A percentile compares a stretch with the other conserved stretches of the same genome.
Evolutionary conservation across 2,113 vertebrate genomes (phyloP).

Genomic region (Mesembrinibis cayennensis): DNA sequence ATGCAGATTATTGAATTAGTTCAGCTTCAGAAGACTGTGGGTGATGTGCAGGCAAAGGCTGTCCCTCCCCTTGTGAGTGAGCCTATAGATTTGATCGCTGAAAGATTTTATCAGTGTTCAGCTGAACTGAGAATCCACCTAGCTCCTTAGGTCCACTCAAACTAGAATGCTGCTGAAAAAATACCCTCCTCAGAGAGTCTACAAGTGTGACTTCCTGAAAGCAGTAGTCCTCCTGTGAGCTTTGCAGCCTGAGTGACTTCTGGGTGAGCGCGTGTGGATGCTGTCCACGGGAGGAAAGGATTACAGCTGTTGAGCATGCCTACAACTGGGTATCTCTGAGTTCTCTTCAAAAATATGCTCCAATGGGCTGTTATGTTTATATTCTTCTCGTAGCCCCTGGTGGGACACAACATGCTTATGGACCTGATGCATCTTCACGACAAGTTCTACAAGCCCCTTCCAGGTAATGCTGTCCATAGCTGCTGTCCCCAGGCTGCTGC

Average conservation of each 20-base stretch:
- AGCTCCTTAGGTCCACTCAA: not conserved
- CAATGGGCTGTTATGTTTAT: not conserved
- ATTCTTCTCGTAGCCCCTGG: slow-evolving; percentile 64
- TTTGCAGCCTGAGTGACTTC: not conserved
- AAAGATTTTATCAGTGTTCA: not conserved
- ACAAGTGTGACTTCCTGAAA: not conserved
- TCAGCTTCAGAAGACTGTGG: not conserved
- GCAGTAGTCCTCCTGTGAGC: not conserved
- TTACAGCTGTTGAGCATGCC: not conserved
- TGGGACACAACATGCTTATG: slow-evolving; percentile 80
- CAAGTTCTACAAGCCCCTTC: slow-evolving; percentile 78
- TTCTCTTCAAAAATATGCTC: not conserved
- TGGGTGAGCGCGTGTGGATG: not conserved
- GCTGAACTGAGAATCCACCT: not conserved
- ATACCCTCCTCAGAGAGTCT: not conserved
- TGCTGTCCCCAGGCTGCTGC: not conserved
- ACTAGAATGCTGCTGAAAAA: not conserved
- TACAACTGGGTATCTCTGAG: not conserved
- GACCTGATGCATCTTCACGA: slow-evolving; percentile 78
- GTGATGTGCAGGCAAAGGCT: not conserved
- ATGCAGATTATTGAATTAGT: not conserved
- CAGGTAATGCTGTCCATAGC: slow-evolving; percentile 55
- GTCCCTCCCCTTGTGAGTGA: not conserved
- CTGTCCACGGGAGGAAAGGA: not conserved
- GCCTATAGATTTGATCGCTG: not conserved